Evolutionary conservation across 2,113 vertebrate genomes (phyloP).

Genomic region (Eublepharis macularius): DNA sequence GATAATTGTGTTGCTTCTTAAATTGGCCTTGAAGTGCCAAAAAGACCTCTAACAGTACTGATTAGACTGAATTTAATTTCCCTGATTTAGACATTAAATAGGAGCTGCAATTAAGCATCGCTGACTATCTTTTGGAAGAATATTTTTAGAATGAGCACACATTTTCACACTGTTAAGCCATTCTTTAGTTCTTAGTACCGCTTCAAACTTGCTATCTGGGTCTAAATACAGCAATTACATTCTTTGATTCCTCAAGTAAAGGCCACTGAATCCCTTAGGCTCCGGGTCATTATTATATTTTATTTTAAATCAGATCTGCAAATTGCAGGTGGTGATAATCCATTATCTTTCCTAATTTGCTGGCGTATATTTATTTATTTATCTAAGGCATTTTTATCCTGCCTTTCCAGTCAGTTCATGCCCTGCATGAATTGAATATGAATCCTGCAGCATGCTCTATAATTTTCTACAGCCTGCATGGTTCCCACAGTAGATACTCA

Average conservation of each 20-base stretch:
- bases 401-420: too few species aligned
- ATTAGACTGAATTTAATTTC: constrained; percentile 67
- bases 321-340: not conserved
- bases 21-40: constrained; percentile 53
- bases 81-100: constrained; percentile 65
- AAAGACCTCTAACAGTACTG: constrained; percentile 57
- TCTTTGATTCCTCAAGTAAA: constrained; percentile 25
- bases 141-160: constrained; percentile 55
- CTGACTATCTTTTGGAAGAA: constrained; percentile 57
- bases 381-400: too few species aligned
- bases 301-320: not conserved
- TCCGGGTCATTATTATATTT: not conserved
- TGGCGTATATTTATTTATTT: not conserved
- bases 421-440: too few species aligned
- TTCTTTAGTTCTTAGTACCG: constrained; percentile 33
- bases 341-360: not conserved
- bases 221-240: constrained; percentile 25
- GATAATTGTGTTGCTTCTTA: constrained; percentile 52
- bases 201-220: constrained; percentile 13
- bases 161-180: constrained; percentile 41
- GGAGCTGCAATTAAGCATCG: constrained; percentile 54
- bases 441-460: too few species aligned
- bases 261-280: not conserved
- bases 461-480: too few species aligned
- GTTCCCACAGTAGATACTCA: too few species aligned